Conservation (phyloP, 1,140 invertebrate genomes). For the Cryptotermes secundus region DNA sequence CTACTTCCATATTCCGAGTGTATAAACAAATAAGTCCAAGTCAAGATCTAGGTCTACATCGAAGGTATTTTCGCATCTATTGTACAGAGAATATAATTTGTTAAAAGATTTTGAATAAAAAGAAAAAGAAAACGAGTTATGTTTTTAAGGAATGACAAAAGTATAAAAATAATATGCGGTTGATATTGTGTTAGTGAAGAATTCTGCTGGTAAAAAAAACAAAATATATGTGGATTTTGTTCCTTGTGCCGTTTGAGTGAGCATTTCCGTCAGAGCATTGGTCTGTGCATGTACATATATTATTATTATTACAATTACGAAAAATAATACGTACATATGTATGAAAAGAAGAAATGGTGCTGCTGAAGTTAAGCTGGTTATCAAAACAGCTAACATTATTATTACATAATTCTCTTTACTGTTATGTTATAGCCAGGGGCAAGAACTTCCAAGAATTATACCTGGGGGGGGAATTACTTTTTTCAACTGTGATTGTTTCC, state of each 20-base stretch:
- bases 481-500: neutral
- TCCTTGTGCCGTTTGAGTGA: neutral
- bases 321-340: neutral
- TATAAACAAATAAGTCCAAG: neutral
- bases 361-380: neutral
- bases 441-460: neutral
- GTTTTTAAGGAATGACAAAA: neutral
- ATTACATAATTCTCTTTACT: neutral
- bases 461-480: neutral
- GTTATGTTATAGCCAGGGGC: neutral
- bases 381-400: neutral
- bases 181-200: neutral
- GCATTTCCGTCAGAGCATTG: neutral
- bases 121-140: no score
- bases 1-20: neutral
- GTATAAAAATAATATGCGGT: neutral
- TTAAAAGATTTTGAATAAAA: slow-evolving; percentile 13
- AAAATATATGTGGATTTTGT: neutral
- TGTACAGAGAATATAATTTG: slow-evolving; percentile 20
- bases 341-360: neutral
- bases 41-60: neutral
- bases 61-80: neutral
- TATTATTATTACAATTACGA: neutral
- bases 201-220: neutral
- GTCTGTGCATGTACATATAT: neutral